These are phyloP conservation scores for Graphium colonna DNA, from an alignment of 2,888 invertebrate genomes.

Conservation along the genomic window DNA sequence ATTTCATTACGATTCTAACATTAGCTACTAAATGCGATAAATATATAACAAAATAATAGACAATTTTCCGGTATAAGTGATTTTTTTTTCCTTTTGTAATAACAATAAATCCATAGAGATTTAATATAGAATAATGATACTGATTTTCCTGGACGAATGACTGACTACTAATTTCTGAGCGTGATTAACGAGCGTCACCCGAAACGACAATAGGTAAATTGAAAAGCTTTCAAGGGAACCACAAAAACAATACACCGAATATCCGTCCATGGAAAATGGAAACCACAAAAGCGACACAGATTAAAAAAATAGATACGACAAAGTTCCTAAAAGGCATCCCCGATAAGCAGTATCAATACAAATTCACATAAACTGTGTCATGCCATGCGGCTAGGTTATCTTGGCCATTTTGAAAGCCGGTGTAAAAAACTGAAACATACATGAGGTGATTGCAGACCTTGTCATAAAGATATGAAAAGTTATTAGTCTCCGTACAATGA, in stretches of 20 bases:
- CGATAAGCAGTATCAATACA: constrained; percentile 40
- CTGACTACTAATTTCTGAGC: constrained; percentile 1
- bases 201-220: neutral
- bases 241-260: neutral
- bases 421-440: constrained; percentile 33
- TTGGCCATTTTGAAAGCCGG: constrained; percentile 37
- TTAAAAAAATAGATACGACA: constrained; percentile 20
- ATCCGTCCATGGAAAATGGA: constrained; percentile 12
- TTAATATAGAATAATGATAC: too few relatives aligned
- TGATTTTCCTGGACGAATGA: too few relatives aligned
- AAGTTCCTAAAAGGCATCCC: constrained; percentile 14
- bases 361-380: constrained; percentile 61
- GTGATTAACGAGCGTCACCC: neutral
- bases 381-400: constrained; percentile 36
- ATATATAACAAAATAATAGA: too few relatives aligned
- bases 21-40: too few relatives aligned
- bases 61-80: too few relatives aligned
- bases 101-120: too few relatives aligned
- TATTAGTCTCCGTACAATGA: neutral
- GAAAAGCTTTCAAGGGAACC: neutral
- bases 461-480: neutral
- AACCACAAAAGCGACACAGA: constrained; percentile 18
- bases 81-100: too few relatives aligned
- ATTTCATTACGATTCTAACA: too few relatives aligned
- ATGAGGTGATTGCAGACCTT: constrained; percentile 12